Percentiles rank a stretch among this genome's conserved stretches.
Conservation (phyloP, 2,888 invertebrate species). For the Tenodera sinensis region DNA sequence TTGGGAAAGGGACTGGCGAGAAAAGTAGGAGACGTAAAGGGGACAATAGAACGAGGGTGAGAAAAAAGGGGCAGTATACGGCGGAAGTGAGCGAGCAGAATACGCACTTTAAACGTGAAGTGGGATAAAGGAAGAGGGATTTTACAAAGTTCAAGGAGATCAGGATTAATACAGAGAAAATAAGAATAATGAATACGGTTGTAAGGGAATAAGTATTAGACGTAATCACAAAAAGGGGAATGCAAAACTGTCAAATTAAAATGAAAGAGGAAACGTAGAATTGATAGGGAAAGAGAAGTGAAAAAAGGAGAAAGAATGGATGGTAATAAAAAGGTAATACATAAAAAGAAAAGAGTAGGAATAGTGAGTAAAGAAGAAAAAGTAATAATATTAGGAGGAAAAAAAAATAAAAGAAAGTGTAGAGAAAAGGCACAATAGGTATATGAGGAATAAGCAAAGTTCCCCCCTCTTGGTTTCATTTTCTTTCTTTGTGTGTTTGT, state of each 20-base stretch:
- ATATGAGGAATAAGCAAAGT: no score
- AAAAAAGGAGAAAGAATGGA: not conserved
- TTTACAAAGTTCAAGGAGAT: not conserved
- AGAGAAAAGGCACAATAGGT: no score
- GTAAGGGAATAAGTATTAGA: not conserved
- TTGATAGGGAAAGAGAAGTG: no score
- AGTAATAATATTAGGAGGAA: not conserved
- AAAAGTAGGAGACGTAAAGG: no score
- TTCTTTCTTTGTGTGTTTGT: no score
- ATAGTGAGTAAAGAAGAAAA: not conserved
- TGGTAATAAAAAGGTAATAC: not conserved
- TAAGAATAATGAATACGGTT: not conserved
- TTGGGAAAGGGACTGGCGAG: no score
- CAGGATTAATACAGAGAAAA: not conserved
- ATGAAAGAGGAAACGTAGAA: not conserved
- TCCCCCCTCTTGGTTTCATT: no score
- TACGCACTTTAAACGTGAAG: not conserved
- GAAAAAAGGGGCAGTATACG: not conserved
- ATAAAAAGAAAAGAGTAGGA: not conserved
- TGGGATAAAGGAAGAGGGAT: not conserved
- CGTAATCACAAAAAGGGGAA: not conserved
- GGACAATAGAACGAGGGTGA: not conserved
- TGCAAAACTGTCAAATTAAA: not conserved
- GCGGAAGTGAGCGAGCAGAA: not conserved
- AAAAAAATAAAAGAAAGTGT: not conserved